Percentiles rank a stretch among this genome's conserved stretches.
phyloP scores from a whole-genome alignment of 2,113 vertebrate genomes.

The Poeciliopsis retropinna region DNA sequence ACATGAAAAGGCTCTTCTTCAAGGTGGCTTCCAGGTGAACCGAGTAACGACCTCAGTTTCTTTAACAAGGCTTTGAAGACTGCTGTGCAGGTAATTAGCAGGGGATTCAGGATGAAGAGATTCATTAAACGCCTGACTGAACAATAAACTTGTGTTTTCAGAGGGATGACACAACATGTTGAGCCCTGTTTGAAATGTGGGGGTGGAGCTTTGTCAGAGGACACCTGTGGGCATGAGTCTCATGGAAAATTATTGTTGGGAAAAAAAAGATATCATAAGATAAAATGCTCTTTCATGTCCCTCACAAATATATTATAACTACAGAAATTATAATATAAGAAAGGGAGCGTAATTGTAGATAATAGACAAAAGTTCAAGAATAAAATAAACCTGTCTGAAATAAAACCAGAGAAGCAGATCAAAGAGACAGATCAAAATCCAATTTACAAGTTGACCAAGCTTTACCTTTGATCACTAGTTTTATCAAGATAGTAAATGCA shows the following conservation, averaged over 20 bases:
- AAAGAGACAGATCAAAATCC: no score
- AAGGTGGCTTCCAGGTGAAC: not conserved
- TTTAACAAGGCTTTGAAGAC: conserved; percentile 34
- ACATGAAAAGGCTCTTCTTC: conserved; percentile 16
- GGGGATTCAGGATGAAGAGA: conserved; percentile 41
- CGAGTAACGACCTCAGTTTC: conserved; percentile 7
- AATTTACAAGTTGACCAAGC: no score
- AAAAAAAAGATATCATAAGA: not conserved
- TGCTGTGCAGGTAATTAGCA: conserved; percentile 64
- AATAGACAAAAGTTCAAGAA: not conserved
- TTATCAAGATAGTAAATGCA: no score
- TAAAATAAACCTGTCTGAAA: not conserved
- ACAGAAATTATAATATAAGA: not conserved
- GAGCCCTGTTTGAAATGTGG: not conserved
- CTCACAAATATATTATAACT: not conserved
- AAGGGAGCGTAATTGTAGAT: not conserved
- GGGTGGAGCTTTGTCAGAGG: not conserved
- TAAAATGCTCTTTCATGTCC: not conserved
- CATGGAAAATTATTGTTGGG: not conserved
- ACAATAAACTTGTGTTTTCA: conserved; percentile 56
- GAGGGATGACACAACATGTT: conserved; percentile 41
- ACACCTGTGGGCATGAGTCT: not conserved
- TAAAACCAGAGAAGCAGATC: not conserved
- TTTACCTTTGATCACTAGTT: no score
- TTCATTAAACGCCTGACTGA: conserved; percentile 65